These are phyloP conservation scores for Piezodorus guildinii DNA, from an alignment of 1,140 invertebrate genomes.

Conservation along the genomic window DNA sequence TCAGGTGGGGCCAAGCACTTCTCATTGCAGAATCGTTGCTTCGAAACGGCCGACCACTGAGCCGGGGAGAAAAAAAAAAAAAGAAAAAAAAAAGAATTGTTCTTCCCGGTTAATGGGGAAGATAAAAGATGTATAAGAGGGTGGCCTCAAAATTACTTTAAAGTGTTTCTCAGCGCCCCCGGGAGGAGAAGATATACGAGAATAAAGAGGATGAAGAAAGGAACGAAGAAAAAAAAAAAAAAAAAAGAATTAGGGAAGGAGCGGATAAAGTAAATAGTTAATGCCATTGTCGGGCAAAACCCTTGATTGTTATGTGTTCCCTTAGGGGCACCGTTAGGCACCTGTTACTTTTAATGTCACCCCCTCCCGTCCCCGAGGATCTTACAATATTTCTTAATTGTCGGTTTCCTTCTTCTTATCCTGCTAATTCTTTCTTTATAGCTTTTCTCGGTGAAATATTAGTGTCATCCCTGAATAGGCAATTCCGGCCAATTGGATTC, in stretches of 20 bases:
- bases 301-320: slow-evolving; percentile 10
- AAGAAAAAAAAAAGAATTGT: background rate
- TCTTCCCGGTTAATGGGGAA: slow-evolving; percentile 17
- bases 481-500: slow-evolving; percentile 1
- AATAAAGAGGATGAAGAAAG: slow-evolving; percentile 1
- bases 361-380: background rate
- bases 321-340: background rate
- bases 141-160: slow-evolving; percentile 22
- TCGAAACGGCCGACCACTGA: background rate
- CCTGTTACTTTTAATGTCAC: slow-evolving; percentile 9
- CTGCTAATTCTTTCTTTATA: background rate
- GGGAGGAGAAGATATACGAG: slow-evolving; percentile 12
- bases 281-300: slow-evolving; percentile 1
- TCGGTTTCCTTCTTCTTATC: too few relatives aligned
- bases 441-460: background rate
- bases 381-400: too few relatives aligned
- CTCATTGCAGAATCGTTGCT: slow-evolving; percentile 13
- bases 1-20: slow-evolving; percentile 18
- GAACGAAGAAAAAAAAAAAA: background rate
- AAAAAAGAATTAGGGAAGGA: slow-evolving; percentile 14
- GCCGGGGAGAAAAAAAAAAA: background rate
- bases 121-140: slow-evolving; percentile 22
- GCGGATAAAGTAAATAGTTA: slow-evolving; percentile 7
- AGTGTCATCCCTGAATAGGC: background rate
- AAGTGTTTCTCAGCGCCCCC: slow-evolving; percentile 20